Percentiles rank a stretch among this genome's conserved stretches.
These are phyloP conservation scores for Cerastis rubricosa DNA, from an alignment of 2,888 invertebrate genomes.

Conservation along the genomic window DNA sequence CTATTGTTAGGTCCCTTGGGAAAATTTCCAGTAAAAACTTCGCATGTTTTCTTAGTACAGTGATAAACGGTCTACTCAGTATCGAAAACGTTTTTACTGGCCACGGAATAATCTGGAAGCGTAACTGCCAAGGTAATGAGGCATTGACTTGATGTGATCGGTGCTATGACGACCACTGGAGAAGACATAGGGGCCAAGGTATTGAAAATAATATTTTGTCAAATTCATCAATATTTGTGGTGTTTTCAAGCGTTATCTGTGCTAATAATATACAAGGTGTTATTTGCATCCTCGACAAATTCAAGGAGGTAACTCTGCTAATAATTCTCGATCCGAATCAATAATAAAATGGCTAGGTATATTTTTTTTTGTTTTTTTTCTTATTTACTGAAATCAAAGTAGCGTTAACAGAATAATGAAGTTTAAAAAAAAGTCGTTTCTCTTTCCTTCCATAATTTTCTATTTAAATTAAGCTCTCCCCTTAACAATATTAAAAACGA, in stretches of 20 bases:
- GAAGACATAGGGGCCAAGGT: background rate
- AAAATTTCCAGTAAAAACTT: conserved; percentile 56
- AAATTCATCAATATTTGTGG: background rate
- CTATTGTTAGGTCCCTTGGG: conserved; percentile 52
- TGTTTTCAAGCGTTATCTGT: background rate
- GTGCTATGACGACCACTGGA: background rate
- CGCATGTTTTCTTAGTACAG: conserved; percentile 39
- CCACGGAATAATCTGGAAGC: conserved; percentile 33
- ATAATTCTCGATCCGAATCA: no score
- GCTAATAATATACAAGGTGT: background rate
- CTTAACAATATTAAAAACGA: conserved; percentile 24
- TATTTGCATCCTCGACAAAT: no score
- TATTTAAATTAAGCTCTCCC: background rate
- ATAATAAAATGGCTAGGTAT: no score
- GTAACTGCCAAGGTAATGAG: conserved; percentile 14
- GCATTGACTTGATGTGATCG: conserved; percentile 21
- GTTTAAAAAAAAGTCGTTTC: background rate
- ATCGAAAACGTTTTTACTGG: conserved; percentile 25
- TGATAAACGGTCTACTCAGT: conserved; percentile 46
- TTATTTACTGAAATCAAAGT: background rate
- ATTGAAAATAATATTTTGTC: background rate
- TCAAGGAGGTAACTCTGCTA: no score
- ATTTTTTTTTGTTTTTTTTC: no score
- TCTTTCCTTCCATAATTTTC: background rate
- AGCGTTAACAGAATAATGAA: no score